Percentiles rank a stretch among this genome's conserved stretches.
These are phyloP conservation scores for Xyliphius kryptos DNA, from an alignment of 2,113 vertebrate species.

Conservation along the genomic window DNA sequence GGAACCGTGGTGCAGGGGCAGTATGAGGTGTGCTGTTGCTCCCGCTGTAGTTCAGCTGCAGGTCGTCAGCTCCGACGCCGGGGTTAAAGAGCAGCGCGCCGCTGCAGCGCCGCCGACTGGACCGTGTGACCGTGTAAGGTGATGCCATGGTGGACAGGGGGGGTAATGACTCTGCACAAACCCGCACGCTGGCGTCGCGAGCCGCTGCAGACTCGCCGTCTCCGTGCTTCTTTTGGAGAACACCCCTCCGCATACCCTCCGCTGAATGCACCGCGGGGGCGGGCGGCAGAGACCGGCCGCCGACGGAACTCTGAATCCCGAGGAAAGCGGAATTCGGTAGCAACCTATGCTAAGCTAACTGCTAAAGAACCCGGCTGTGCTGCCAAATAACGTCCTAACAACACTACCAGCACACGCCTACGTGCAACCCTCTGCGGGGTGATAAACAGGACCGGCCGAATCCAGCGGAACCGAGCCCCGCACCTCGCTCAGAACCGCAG, in stretches of 20 bases:
- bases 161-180: slow-evolving; percentile 46
- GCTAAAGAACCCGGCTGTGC: neutral
- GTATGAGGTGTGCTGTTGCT: no score
- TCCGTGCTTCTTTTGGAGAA: neutral
- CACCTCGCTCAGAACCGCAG: neutral
- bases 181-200: neutral
- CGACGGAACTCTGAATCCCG: no score
- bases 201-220: neutral
- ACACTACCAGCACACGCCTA: neutral
- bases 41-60: no score
- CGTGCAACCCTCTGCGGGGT: neutral
- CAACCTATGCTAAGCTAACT: neutral
- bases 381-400: neutral
- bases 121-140: slow-evolving; percentile 1
- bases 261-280: slow-evolving; percentile 12
- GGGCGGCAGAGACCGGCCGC: neutral
- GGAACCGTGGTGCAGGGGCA: no score
- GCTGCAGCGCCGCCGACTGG: neutral
- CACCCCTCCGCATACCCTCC: neutral
- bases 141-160: slow-evolving; percentile 28
- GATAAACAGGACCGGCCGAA: neutral
- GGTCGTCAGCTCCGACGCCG: neutral
- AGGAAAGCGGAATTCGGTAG: neutral
- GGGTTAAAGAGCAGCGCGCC: neutral
- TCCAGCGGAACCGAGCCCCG: neutral